Evolutionary conservation across 2,113 vertebrate genomes (phyloP), one percentile per base, ranked within the genome.

Genomic region (Melanerpes aurifrons): DNA sequence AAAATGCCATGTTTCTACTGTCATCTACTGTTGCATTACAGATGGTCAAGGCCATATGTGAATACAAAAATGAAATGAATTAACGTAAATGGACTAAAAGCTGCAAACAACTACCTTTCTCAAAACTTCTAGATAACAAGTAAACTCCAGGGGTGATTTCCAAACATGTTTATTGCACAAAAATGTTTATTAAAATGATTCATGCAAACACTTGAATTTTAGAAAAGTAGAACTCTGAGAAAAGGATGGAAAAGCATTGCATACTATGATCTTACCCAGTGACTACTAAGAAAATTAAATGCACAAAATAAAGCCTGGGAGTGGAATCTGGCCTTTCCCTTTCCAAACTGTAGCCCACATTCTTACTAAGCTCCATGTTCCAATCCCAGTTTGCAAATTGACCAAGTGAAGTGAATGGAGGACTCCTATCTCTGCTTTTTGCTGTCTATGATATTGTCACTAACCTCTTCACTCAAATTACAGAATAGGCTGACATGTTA

Each of bases 141-240:
- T 72, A 94, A 82, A 12, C 26, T 85, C 37, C 21, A 43, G 73
- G 63, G 59, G 69, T 76, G 15, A 73, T 67, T 87, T 84, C 70
- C 75, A 94, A 77, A 68, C 24, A 75, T 25, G 20, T 17, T 43
- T 69, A 43, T 24, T 3, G 3, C 45, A 75, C 56, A 76, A 82
- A 89, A 82, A 73, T 89, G 69, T 57, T 93, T 84, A 91, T 63
- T 63, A 63, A 68, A 93, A 64, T 15, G 11, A 6, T 54, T 73
- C 10, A 16, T n/a, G 7, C 5, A 81, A 75, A 57, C n/a, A 68
- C 73, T 81, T 58, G 40, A 45, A 82, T 87, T 89, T 84, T 58
- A 72, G 45, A 72, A 43, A 86, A 68, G 16, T 4, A 48, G 8
- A 84, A 69, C 17, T 61, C 48, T 58, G 19, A 32, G 43, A 84